These are phyloP conservation scores for Metellina segmentata DNA, from an alignment of 2,888 invertebrate species.

Conservation along the genomic window DNA sequence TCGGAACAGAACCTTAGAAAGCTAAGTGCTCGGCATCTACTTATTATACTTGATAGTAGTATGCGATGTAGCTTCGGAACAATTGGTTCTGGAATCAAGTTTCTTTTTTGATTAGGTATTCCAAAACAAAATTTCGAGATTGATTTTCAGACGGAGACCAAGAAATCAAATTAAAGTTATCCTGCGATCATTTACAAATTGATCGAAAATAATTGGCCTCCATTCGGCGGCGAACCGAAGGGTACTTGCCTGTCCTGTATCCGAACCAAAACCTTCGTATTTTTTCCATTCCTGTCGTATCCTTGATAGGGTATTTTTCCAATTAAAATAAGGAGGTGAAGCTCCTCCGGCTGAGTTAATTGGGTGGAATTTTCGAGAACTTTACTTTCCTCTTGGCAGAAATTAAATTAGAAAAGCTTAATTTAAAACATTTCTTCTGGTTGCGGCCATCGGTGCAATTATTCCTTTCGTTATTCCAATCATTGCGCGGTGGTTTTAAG, in stretches of 20 bases:
- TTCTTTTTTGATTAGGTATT: not conserved
- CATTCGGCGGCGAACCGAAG: slow-evolving; percentile 2
- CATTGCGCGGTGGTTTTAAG: slow-evolving; percentile 34
- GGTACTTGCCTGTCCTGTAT: not conserved
- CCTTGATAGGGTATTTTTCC: slow-evolving; percentile 47
- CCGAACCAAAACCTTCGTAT: not conserved
- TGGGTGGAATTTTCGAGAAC: slow-evolving; percentile 49
- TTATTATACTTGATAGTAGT: no score
- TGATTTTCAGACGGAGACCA: slow-evolving; percentile 8
- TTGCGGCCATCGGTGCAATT: slow-evolving; percentile 35
- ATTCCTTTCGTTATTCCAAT: slow-evolving; percentile 51
- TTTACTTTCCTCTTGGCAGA: slow-evolving; percentile 32
- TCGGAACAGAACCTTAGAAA: no score
- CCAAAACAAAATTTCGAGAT: slow-evolving; percentile 3
- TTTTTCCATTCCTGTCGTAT: slow-evolving; percentile 2
- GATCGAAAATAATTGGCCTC: slow-evolving; percentile 47
- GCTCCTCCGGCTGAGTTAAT: slow-evolving; percentile 37
- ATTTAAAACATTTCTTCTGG: slow-evolving; percentile 34
- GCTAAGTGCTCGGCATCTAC: no score
- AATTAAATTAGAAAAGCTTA: slow-evolving; percentile 38
- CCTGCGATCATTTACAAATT: slow-evolving; percentile 16
- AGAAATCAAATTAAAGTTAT: slow-evolving; percentile 27
- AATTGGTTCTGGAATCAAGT: not conserved
- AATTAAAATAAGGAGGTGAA: slow-evolving; percentile 54
- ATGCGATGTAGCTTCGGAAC: no score